Conservation (phyloP, 1,140 invertebrate genomes). For the Cydia splendana region DNA sequence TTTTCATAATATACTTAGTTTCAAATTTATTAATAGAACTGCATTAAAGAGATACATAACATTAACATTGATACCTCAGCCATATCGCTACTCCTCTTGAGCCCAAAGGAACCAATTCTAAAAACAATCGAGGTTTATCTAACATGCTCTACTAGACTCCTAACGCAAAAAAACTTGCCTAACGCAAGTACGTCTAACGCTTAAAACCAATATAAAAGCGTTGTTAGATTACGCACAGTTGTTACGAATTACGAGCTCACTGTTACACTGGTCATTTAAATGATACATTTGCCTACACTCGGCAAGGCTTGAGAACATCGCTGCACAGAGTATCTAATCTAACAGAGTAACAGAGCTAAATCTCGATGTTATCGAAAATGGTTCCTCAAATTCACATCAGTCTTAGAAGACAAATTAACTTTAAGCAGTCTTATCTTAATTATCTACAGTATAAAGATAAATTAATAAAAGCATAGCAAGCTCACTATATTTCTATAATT, state of each 20-base stretch:
- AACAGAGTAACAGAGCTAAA: not conserved
- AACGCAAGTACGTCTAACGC: not conserved
- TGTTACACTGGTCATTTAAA: not conserved
- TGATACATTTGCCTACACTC: not conserved
- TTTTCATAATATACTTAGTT: too few species aligned
- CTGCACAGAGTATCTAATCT: not conserved
- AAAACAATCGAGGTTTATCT: not conserved
- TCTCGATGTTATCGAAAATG: not conserved
- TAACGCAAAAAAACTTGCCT: too few species aligned
- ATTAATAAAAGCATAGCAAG: constrained; percentile 2
- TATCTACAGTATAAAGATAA: constrained; percentile 24
- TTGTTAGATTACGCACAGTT: not conserved
- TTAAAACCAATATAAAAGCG: not conserved
- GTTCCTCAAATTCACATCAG: constrained; percentile 58
- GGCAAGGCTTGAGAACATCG: not conserved
- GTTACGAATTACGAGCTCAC: not conserved
- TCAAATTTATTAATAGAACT: too few species aligned
- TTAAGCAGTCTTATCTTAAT: constrained; percentile 49
- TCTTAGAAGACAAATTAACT: constrained; percentile 49
- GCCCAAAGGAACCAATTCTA: not conserved
- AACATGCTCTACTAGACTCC: too few species aligned
- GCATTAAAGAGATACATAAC: too few species aligned
- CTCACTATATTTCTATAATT: not conserved
- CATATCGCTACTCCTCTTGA: not conserved
- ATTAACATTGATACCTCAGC: not conserved